Evolutionary conservation across 2,797 vertebrate genomes (phyloP).

Genomic region (Acanthis flammea): DNA sequence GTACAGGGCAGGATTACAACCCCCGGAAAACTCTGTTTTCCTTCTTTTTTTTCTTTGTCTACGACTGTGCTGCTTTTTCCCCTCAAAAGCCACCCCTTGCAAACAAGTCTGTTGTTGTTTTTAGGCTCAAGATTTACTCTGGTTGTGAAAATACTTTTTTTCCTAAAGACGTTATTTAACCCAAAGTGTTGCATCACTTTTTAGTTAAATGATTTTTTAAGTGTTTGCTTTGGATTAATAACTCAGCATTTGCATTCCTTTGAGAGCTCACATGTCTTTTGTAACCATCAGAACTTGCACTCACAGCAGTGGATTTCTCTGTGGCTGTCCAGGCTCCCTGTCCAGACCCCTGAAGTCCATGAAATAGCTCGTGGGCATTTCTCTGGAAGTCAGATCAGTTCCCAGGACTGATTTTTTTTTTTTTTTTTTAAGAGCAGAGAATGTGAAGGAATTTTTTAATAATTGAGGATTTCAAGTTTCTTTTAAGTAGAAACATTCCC

Average conservation of each 20-base stretch:
- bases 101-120: neutral
- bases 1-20: neutral
- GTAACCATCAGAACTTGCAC: slow-evolving; percentile 15
- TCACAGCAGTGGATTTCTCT: neutral
- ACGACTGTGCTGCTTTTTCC: neutral
- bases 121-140: neutral
- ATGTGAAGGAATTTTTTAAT: neutral
- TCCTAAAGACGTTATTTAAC: neutral
- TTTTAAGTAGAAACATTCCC: neutral
- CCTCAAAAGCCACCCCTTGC: neutral
- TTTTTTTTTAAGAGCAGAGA: neutral
- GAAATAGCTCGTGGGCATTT: neutral
- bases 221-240: slow-evolving; percentile 61
- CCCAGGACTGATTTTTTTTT: neutral
- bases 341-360: neutral
- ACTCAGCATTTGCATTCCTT: neutral
- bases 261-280: slow-evolving; percentile 9
- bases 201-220: neutral
- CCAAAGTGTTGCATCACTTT: slow-evolving; percentile 1
- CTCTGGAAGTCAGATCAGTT: neutral
- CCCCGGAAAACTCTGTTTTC: rapidly evolving
- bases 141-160: neutral
- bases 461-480: neutral
- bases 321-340: neutral
- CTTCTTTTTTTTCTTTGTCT: neutral